Conservation (phyloP, 2,888 invertebrate species). For the Liposcelis brunnea region DNA sequence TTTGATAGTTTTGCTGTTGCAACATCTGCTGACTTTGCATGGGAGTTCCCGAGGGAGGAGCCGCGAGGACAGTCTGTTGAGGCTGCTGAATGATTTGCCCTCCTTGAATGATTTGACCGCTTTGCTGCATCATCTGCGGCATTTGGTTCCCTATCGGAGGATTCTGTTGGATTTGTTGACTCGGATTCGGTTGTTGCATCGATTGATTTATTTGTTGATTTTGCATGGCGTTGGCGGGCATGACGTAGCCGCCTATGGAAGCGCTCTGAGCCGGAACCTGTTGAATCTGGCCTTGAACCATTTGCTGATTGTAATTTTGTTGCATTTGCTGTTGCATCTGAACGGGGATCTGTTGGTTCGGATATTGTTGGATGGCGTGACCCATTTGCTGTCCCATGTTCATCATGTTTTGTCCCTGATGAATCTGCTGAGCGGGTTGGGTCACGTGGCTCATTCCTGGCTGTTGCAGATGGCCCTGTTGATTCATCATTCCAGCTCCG, state of each 20-base stretch:
- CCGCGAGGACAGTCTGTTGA: background rate
- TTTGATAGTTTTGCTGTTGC: constrained; percentile 13
- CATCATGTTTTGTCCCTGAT: background rate
- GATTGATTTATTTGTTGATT: constrained; percentile 14
- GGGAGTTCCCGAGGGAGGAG: constrained; percentile 4
- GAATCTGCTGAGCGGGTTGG: constrained; percentile 5
- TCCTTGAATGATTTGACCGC: constrained; percentile 11
- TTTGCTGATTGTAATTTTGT: constrained; percentile 13
- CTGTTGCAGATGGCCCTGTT: constrained; percentile 2
- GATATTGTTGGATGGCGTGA: constrained; percentile 16
- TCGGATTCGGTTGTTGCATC: constrained; percentile 23
- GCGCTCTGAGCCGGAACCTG: background rate
- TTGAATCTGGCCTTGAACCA: constrained; percentile 12
- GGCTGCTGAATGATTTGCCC: constrained; percentile 2
- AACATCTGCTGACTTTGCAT: constrained; percentile 15
- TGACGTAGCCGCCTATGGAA: no score
- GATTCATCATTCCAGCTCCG: constrained; percentile 8
- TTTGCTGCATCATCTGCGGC: constrained; percentile 23
- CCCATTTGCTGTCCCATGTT: constrained; percentile 7
- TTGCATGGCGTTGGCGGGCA: constrained; percentile 15
- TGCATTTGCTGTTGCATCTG: constrained; percentile 13
- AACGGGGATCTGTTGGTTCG: constrained; percentile 6
- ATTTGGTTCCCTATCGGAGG: constrained; percentile 22
- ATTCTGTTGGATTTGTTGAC: constrained; percentile 35
- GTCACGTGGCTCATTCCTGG: constrained; percentile 12